These are phyloP conservation scores for Poeciliopsis occidentalis DNA, from an alignment of 2,113 vertebrate species.

Conservation along the genomic window DNA sequence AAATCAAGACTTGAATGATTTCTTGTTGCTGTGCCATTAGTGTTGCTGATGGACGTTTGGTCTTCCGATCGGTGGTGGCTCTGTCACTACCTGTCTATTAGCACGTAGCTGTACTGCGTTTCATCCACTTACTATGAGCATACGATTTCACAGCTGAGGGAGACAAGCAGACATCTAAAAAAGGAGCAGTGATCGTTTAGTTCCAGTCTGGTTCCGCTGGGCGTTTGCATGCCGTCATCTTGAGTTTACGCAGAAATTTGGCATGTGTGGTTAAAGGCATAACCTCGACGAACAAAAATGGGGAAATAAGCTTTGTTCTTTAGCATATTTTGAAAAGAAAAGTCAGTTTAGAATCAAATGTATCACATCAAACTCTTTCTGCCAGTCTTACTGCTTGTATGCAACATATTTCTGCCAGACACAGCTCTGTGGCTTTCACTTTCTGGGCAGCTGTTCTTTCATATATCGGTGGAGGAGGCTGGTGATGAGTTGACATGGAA, in stretches of 20 bases:
- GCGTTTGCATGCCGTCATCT: constrained; percentile 41
- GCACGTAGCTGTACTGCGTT: constrained; percentile 35
- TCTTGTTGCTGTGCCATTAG: constrained; percentile 48
- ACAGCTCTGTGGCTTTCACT: constrained; percentile 39
- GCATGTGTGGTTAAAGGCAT: constrained; percentile 25
- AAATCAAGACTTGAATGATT: constrained; percentile 50
- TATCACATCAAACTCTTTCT: constrained; percentile 58
- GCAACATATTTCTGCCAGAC: constrained; percentile 48
- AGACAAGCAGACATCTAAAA: constrained; percentile 51
- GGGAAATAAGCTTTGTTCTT: constrained; percentile 11
- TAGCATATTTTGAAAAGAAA: background rate
- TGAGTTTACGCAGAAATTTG: constrained; percentile 42
- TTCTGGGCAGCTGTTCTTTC: constrained; percentile 73
- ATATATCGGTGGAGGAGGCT: constrained; percentile 44
- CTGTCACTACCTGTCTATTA: constrained; percentile 66
- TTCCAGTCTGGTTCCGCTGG: constrained; percentile 27
- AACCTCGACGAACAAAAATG: constrained; percentile 14
- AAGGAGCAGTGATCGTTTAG: constrained; percentile 49
- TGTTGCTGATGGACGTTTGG: constrained; percentile 44
- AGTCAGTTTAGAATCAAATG: constrained; percentile 1
- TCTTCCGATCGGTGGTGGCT: constrained; percentile 54
- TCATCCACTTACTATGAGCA: constrained; percentile 38
- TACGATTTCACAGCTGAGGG: constrained; percentile 43
- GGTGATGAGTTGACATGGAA: constrained; percentile 64
- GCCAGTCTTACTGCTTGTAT: constrained; percentile 47